A percentile compares a stretch with the other conserved stretches of the same genome.
Evolutionary conservation across 35 echinoderm and acorn worm genomes (phyloP).

Genomic region (Patiria miniata): DNA sequence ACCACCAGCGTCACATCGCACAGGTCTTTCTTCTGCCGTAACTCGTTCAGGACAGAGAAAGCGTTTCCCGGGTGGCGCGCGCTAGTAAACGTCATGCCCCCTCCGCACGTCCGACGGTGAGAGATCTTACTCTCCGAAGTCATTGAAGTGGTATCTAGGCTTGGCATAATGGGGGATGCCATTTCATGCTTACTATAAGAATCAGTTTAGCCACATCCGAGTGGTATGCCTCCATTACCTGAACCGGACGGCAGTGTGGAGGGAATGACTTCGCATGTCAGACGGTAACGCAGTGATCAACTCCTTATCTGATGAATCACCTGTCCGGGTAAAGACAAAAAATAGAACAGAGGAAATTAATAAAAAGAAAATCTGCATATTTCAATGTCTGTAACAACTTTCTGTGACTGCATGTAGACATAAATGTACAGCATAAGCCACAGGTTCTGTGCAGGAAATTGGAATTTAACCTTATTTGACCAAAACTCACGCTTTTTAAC

Average conservation of each 20-base stretch:
- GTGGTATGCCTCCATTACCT: slow-evolving; percentile 12
- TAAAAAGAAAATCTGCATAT: no score
- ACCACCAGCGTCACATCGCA: slow-evolving; percentile 89
- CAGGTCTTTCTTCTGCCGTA: slow-evolving; percentile 68
- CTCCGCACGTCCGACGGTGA: slow-evolving; percentile 27
- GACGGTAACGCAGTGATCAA: neutral
- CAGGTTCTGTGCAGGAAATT: no score
- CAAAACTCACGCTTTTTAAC: no score
- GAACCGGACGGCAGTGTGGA: neutral
- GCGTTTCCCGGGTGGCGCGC: slow-evolving; percentile 68
- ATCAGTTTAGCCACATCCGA: neutral
- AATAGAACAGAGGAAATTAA: neutral
- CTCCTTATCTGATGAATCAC: neutral
- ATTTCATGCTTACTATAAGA: slow-evolving; percentile 17
- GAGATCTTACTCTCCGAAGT: neutral
- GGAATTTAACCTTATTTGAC: no score
- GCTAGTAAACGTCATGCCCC: slow-evolving; percentile 72
- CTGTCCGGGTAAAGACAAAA: neutral
- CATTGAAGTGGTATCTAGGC: neutral
- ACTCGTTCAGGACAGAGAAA: slow-evolving; percentile 80
- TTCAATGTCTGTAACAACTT: no score
- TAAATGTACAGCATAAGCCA: no score
- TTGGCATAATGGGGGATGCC: slow-evolving; percentile 12
- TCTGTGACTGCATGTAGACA: no score
- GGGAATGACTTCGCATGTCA: neutral